phyloP scores from a whole-genome alignment of 2,113 vertebrate species.

The Mustela lutreola region DNA sequence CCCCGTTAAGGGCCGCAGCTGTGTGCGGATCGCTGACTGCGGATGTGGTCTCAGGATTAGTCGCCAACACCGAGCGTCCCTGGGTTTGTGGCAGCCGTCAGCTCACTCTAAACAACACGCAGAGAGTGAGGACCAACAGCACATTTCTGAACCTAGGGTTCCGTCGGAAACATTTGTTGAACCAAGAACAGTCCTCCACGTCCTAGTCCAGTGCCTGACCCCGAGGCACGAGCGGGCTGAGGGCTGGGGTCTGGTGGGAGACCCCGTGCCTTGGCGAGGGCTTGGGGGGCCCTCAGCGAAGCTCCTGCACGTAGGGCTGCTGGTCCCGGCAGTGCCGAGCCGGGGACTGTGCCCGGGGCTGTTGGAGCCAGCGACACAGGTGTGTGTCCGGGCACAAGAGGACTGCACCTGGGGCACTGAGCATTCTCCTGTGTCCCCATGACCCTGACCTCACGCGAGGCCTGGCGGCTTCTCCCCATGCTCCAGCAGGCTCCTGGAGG shows the following conservation, averaged over 20 bases:
- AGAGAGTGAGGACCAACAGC: neutral
- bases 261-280: fast-evolving
- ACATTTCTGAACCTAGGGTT: neutral
- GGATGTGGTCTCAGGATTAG: fast-evolving
- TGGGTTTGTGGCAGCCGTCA: fast-evolving
- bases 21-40: fast-evolving
- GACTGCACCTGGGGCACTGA: fast-evolving
- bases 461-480: fast-evolving
- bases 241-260: fast-evolving
- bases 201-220: fast-evolving
- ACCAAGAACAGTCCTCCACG: fast-evolving
- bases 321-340: neutral
- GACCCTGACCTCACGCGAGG: neutral
- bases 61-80: fast-evolving
- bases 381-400: fast-evolving
- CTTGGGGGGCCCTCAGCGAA: fast-evolving
- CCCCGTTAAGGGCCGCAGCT: fast-evolving
- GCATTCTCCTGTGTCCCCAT: neutral
- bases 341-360: fast-evolving
- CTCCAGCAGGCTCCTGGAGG: neutral
- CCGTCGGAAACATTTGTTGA: fast-evolving
- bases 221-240: fast-evolving
- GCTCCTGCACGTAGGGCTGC: fast-evolving
- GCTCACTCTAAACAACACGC: neutral
- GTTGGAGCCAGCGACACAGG: fast-evolving